A percentile compares a stretch with the other conserved stretches of the same genome.
These are phyloP conservation scores for Notothenia coriiceps DNA, from an alignment of 2,113 vertebrate species.

Conservation along the genomic window DNA sequence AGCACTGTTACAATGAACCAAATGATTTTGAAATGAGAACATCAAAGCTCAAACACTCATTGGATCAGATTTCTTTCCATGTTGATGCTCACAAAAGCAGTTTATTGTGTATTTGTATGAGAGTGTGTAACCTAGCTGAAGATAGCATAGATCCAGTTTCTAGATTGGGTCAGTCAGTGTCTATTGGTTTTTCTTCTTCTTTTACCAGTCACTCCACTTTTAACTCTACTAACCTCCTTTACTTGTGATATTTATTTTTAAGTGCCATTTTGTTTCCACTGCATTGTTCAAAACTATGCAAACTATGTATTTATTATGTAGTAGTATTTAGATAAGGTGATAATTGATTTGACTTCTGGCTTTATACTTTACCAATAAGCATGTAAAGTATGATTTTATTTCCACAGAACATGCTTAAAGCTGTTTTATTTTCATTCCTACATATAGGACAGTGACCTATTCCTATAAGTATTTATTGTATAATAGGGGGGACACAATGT, in stretches of 20 bases:
- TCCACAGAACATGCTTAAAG: slow-evolving; percentile 33
- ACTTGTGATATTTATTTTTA: slow-evolving; percentile 69
- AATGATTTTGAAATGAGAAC: slow-evolving; percentile 19
- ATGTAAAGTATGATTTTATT: slow-evolving; percentile 49
- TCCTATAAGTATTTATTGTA: slow-evolving; percentile 61
- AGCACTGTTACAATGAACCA: slow-evolving; percentile 41
- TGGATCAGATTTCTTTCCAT: not conserved
- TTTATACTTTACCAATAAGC: slow-evolving; percentile 12
- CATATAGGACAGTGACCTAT: slow-evolving; percentile 11
- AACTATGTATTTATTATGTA: slow-evolving; percentile 92
- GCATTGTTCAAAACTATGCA: slow-evolving; percentile 93
- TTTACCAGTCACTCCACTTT: slow-evolving; percentile 42
- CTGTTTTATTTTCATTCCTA: slow-evolving; percentile 41
- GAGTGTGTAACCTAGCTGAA: not conserved
- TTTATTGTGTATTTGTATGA: not conserved
- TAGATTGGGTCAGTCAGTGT: not conserved
- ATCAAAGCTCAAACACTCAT: slow-evolving; percentile 1
- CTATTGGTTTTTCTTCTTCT: slow-evolving; percentile 14
- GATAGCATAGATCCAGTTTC: not conserved
- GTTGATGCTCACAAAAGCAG: not conserved
- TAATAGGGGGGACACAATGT: slow-evolving; percentile 26
- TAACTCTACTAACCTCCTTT: slow-evolving; percentile 23
- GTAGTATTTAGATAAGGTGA: slow-evolving; percentile 76
- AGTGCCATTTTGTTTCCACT: slow-evolving; percentile 83
- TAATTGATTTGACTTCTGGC: not conserved